Evolutionary conservation across 2,888 invertebrate species (phyloP), one percentile per base, ranked within the genome.

Genomic region (Buathra laborator): DNA sequence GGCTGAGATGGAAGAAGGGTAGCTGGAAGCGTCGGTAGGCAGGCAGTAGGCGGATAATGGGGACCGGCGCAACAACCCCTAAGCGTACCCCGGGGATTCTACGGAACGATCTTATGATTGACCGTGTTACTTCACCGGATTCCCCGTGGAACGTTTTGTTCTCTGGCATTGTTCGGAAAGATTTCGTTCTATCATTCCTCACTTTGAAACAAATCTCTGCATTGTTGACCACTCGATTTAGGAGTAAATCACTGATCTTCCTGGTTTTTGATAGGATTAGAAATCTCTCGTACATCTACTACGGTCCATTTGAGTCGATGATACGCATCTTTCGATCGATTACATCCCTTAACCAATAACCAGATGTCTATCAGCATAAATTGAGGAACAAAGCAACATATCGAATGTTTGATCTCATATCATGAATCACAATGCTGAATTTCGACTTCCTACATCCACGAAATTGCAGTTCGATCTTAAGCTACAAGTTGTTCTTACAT

Each of bases 101-200:
- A 87, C 86, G 88, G 88, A 93, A 93, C 91, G 93, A 94, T 93
- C 92, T 93, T 94, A 94, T 94, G 94, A 94, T 94, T 93, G 94
- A 94, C 94, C 94, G 92, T 89, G 92, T 93, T 93, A 92, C 91
- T 71, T 24, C 37, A 43, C 86, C 87, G 89, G 14, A 90, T 88
- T 92, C 93, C 93, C 93, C 56, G 78, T 85, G 92, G 93, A 89
- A 91, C 90, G 89, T 92, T 94, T 93, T 89, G 66, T 78, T 48
- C 88, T 84, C 78, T 83, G 82, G 83, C 85, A 83, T 81, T 83
- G 84, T 85, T 83, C 72, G n/a, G 67, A 10, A 80, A 72, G 77
- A 48, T 76, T 67, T 51, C 24, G 51, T 37, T 74, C 37, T 64
- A 16, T 10, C 14, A 43, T 37, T 29, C 48, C 37, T 9, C 4